A percentile compares a stretch with the other conserved stretches of the same genome.
Evolutionary conservation across 2,888 invertebrate genomes (phyloP).

Genomic region (Drosophila barbarae): DNA sequence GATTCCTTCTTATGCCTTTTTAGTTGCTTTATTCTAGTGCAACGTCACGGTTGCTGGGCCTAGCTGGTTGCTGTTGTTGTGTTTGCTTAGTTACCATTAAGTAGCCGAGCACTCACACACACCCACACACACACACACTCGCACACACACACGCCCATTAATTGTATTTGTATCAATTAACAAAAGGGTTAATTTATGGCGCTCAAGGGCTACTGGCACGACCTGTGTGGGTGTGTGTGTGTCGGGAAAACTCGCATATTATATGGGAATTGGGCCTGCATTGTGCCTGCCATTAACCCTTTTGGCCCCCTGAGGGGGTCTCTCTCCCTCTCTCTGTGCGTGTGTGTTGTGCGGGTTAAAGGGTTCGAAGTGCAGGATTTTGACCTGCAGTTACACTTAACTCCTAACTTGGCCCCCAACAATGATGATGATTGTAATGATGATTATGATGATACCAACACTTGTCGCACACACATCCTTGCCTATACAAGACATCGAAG

Average conservation of each 20-base stretch:
- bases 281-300: constrained; percentile 65
- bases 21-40: constrained; percentile 6
- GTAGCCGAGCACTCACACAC: constrained; percentile 45
- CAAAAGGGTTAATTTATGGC: constrained; percentile 79
- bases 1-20: no score
- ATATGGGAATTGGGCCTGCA: constrained; percentile 40
- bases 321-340: constrained; percentile 2
- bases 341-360: constrained; percentile 20
- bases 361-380: constrained; percentile 41
- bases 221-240: constrained; percentile 11
- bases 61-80: constrained; percentile 50
- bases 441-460: constrained; percentile 62
- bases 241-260: constrained; percentile 8
- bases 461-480: constrained; percentile 39
- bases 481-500: constrained; percentile 7
- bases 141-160: constrained; percentile 52
- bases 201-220: constrained; percentile 64
- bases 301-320: constrained; percentile 24
- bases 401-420: constrained; percentile 48
- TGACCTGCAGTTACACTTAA: constrained; percentile 73
- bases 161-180: constrained; percentile 80
- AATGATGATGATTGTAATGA: constrained; percentile 18
- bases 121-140: constrained; percentile 21
- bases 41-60: constrained; percentile 33
- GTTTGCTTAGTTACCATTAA: constrained; percentile 73